Conservation (phyloP, 2,888 invertebrate genomes). For the Spilarctia lutea region DNA sequence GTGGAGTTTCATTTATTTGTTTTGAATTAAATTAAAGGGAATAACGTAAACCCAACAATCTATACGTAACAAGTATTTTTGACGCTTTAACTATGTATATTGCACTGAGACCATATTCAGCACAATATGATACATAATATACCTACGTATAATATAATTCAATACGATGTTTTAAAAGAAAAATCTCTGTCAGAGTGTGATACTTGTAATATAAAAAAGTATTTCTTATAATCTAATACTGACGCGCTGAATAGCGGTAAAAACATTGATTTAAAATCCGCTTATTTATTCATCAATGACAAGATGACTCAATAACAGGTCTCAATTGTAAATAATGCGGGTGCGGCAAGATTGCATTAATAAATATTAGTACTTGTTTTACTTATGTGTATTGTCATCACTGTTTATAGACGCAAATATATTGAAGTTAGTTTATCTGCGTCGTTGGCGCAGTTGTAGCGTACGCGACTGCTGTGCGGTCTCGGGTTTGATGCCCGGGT, state of each 20-base stretch:
- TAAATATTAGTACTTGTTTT: not conserved
- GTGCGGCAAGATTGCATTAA: constrained; percentile 14
- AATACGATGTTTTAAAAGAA: not conserved
- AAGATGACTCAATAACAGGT: constrained; percentile 22
- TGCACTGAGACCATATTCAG: not conserved
- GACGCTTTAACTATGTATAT: not conserved
- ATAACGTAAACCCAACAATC: not conserved
- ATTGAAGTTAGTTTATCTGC: no score
- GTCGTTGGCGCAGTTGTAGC: no score
- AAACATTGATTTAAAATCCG: constrained; percentile 9
- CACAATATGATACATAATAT: not conserved
- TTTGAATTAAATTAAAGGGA: not conserved
- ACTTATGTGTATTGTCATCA: not conserved
- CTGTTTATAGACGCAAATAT: not conserved
- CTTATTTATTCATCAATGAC: constrained; percentile 27
- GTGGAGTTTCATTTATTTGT: not conserved
- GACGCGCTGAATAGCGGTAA: not conserved
- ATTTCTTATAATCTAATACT: not conserved
- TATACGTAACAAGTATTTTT: no score
- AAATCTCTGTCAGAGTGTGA: not conserved
- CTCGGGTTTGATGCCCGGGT: no score
- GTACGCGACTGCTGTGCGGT: no score
- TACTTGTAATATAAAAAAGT: not conserved
- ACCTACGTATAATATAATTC: not conserved
- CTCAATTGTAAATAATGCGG: constrained; percentile 23